Conservation (phyloP, 92 coral and sea anemone genomes). For the Palythoa grandiflora region DNA sequence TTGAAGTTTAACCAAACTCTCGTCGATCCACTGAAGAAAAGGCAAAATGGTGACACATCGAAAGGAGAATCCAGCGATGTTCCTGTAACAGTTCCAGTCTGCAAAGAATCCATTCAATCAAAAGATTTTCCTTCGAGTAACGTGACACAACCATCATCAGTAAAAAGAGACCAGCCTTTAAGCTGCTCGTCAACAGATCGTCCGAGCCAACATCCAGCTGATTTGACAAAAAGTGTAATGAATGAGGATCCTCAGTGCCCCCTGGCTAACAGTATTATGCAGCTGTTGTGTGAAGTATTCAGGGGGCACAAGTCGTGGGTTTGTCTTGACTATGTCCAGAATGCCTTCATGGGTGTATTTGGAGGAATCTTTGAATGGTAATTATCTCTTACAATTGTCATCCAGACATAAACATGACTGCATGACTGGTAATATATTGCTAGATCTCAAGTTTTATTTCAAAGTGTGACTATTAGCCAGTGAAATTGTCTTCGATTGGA, state of each 20-base stretch:
- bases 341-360: conserved; percentile 75
- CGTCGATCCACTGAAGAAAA: conserved; percentile 4
- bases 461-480: no score
- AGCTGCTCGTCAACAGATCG: neutral
- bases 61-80: neutral
- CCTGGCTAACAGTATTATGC: conserved; percentile 76
- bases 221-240: neutral
- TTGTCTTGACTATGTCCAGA: conserved; percentile 87
- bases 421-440: no score
- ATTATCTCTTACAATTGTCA: neutral
- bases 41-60: neutral
- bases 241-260: conserved; percentile 74
- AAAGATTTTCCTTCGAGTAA: neutral
- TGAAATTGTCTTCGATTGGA: no score
- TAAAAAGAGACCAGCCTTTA: conserved; percentile 16
- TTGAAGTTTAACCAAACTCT: conserved; percentile 1
- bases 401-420: no score
- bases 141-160: neutral
- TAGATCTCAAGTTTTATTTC: no score
- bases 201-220: conserved; percentile 30
- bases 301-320: conserved; percentile 86
- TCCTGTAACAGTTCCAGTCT: neutral
- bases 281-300: conserved; percentile 84
- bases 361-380: conserved; percentile 95
- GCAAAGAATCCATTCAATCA: neutral